Conservation (phyloP, 2,113 vertebrate genomes). For the Craseonycteris thonglongyai region DNA sequence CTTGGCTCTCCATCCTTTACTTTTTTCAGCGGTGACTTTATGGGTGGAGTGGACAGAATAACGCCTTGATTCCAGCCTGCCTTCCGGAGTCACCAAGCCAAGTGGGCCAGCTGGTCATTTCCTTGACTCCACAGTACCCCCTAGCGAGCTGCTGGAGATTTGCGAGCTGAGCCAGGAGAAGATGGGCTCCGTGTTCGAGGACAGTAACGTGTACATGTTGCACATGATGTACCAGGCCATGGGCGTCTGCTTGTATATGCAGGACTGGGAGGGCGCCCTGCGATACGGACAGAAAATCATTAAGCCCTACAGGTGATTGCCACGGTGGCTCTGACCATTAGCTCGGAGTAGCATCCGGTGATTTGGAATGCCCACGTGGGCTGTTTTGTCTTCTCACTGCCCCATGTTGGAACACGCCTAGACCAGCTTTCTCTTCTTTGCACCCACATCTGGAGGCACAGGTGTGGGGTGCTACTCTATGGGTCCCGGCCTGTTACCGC, state of each 20-base stretch:
- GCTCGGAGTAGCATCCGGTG: neutral
- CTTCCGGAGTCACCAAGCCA: fast-evolving
- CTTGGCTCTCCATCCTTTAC: neutral
- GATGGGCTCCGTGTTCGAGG: slow-evolving; percentile 91
- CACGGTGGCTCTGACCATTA: fast-evolving
- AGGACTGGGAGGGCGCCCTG: slow-evolving; percentile 88
- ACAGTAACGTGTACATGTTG: slow-evolving; percentile 93
- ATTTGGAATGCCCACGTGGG: fast-evolving
- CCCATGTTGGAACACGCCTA: neutral
- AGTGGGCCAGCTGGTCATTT: fast-evolving
- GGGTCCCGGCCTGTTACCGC: neutral
- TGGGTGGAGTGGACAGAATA: fast-evolving
- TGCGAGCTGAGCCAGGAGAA: slow-evolving; percentile 94
- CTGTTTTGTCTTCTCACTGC: neutral
- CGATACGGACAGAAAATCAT: slow-evolving; percentile 92
- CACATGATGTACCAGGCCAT: slow-evolving; percentile 99
- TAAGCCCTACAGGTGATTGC: slow-evolving; percentile 88
- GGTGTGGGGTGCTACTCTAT: neutral
- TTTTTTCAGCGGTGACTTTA: neutral
- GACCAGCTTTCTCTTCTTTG: neutral
- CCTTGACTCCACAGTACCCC: slow-evolving; percentile 89
- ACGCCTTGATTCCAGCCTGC: neutral
- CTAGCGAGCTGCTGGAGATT: slow-evolving; percentile 92
- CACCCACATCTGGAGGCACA: neutral
- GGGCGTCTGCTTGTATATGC: slow-evolving; percentile 92